A percentile compares a stretch with the other conserved stretches of the same genome.
Conservation (phyloP, 2,113 vertebrate species). For the Corvus cornix region DNA sequence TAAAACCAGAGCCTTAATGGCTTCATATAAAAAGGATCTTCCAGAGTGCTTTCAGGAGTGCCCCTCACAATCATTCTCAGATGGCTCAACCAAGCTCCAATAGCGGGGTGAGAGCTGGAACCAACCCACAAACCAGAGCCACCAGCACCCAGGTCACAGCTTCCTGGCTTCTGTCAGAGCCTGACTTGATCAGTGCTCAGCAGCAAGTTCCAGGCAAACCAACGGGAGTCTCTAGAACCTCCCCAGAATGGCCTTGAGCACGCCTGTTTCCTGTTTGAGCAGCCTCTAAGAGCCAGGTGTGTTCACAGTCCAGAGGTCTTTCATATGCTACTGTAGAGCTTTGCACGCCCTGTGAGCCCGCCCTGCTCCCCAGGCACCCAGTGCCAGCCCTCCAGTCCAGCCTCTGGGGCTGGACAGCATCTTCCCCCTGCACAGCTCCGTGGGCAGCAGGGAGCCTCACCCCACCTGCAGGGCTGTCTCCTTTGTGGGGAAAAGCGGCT, state of each 20-base stretch:
- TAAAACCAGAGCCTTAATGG: background rate
- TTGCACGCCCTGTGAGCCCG: fast-evolving
- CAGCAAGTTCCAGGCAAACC: background rate
- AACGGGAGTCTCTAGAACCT: fast-evolving
- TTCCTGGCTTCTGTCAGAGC: background rate
- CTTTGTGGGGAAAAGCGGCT: background rate
- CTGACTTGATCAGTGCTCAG: background rate
- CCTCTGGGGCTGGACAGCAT: background rate
- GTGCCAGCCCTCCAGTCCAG: fast-evolving
- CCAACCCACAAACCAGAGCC: background rate
- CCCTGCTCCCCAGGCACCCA: background rate
- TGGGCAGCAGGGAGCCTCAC: background rate
- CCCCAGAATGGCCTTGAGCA: background rate
- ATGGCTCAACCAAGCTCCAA: background rate
- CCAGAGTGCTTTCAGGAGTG: background rate
- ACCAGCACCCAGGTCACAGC: background rate
- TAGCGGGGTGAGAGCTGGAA: fast-evolving
- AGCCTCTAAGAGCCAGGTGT: background rate
- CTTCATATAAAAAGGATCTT: background rate
- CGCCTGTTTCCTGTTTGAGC: background rate
- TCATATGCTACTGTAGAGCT: fast-evolving
- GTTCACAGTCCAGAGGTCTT: background rate
- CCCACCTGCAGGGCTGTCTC: background rate
- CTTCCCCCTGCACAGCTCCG: background rate
- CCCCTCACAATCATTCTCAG: background rate